phyloP scores from a whole-genome alignment of 2,797 vertebrate species.

The Clamator glandarius region DNA sequence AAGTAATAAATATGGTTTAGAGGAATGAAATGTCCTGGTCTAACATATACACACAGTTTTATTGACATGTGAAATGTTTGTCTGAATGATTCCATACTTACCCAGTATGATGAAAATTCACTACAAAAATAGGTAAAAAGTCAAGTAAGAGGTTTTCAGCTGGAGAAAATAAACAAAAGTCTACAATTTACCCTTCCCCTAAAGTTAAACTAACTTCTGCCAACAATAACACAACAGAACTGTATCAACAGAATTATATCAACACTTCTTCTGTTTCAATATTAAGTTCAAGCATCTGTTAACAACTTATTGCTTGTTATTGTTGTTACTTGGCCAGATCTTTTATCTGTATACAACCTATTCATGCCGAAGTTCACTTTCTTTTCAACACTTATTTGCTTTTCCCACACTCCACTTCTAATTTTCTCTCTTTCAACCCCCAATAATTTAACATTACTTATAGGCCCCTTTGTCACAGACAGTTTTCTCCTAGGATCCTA shows the following conservation, averaged over 20 bases:
- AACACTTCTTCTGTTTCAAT: slow-evolving; percentile 65
- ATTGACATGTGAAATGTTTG: slow-evolving; percentile 57
- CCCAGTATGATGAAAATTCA: slow-evolving; percentile 42
- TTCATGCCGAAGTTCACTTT: slow-evolving; percentile 18
- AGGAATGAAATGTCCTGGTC: slow-evolving; percentile 6
- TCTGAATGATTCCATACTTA: slow-evolving; percentile 41
- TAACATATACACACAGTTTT: slow-evolving; percentile 5
- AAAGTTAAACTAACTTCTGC: slow-evolving; percentile 46
- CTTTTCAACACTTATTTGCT: slow-evolving; percentile 56
- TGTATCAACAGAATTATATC: slow-evolving; percentile 57
- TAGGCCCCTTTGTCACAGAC: not conserved
- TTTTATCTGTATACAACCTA: slow-evolving; percentile 55
- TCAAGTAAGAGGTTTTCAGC: slow-evolving; percentile 42
- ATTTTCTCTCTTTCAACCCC: slow-evolving; percentile 19
- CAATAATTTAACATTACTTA: not conserved
- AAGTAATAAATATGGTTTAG: not conserved
- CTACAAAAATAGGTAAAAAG: slow-evolving; percentile 62
- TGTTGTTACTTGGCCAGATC: slow-evolving; percentile 60
- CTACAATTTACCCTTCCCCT: slow-evolving; percentile 46
- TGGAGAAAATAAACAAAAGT: slow-evolving; percentile 47
- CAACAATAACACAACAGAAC: slow-evolving; percentile 59
- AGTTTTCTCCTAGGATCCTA: not conserved
- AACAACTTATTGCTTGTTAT: slow-evolving; percentile 67
- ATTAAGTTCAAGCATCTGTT: slow-evolving; percentile 65
- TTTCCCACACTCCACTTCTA: slow-evolving; percentile 56